Evolutionary conservation across 2,888 invertebrate genomes (phyloP).

Genomic region (Hanleya hanleyi): DNA sequence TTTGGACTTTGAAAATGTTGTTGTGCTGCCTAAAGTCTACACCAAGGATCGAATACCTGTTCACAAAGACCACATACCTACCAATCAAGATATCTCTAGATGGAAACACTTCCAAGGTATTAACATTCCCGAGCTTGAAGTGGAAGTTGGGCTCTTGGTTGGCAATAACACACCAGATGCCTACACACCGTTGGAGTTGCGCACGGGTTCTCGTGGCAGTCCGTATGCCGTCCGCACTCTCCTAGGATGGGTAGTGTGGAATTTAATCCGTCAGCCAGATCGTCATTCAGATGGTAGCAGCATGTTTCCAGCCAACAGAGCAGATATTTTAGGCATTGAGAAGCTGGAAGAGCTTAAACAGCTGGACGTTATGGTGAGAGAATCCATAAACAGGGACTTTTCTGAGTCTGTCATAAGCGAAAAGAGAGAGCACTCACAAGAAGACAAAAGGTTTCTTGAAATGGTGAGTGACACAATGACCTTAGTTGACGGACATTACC

Average conservation of each 20-base stretch:
- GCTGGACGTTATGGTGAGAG: neutral
- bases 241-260: constrained; percentile 28
- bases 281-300: no score
- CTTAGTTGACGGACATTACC: constrained; percentile 23
- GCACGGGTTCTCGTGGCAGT: constrained; percentile 19
- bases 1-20: constrained; percentile 6
- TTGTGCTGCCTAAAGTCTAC: constrained; percentile 28
- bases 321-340: neutral
- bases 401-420: constrained; percentile 25
- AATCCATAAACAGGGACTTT: constrained; percentile 30
- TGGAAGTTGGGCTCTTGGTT: constrained; percentile 16
- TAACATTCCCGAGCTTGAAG: constrained; percentile 19
- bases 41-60: constrained; percentile 31
- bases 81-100: constrained; percentile 22
- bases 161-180: constrained; percentile 26
- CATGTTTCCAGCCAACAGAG: no score
- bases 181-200: constrained; percentile 19
- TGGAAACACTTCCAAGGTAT: constrained; percentile 29
- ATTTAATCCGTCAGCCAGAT: neutral
- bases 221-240: constrained; percentile 20
- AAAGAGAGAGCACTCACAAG: constrained; percentile 19
- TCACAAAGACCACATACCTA: constrained; percentile 22
- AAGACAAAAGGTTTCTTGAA: constrained; percentile 26
- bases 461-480: constrained; percentile 13
- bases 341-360: constrained; percentile 12